These are phyloP conservation scores for Acleris literana DNA, from an alignment of 2,888 invertebrate species.

Conservation along the genomic window DNA sequence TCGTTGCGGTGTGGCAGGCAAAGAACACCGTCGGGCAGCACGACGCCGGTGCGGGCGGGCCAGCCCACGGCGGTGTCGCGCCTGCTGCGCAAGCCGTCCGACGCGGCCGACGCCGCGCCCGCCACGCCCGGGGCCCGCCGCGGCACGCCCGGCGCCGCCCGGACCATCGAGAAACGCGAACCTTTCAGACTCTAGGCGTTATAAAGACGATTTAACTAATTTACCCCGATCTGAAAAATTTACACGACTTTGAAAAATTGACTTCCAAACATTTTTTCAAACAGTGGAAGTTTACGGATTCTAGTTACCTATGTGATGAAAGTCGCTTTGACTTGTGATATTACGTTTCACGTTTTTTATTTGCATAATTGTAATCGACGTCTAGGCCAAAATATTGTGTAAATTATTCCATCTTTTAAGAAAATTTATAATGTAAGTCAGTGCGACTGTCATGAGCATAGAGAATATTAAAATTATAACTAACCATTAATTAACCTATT, in stretches of 20 bases:
- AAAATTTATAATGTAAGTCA: slow-evolving; percentile 42
- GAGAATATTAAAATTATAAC: slow-evolving; percentile 53
- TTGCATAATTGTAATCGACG: slow-evolving; percentile 46
- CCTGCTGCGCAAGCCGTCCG: slow-evolving; percentile 86
- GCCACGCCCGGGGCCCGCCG: slow-evolving; percentile 70
- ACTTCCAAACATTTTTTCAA: slow-evolving; percentile 27
- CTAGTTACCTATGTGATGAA: slow-evolving; percentile 49
- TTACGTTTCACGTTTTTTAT: slow-evolving; percentile 44
- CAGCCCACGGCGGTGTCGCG: slow-evolving; percentile 85
- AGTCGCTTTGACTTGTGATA: slow-evolving; percentile 56
- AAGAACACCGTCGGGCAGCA: slow-evolving; percentile 90
- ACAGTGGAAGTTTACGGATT: slow-evolving; percentile 30
- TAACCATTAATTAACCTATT: slow-evolving; percentile 76
- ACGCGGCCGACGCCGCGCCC: slow-evolving; percentile 86
- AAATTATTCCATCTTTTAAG: slow-evolving; percentile 39
- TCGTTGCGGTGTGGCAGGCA: slow-evolving; percentile 77
- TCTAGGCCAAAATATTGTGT: slow-evolving; percentile 47
- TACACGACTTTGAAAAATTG: slow-evolving; percentile 41
- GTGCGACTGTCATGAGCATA: slow-evolving; percentile 57
- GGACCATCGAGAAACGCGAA: slow-evolving; percentile 84
- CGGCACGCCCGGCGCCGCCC: slow-evolving; percentile 69
- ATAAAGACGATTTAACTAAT: slow-evolving; percentile 36
- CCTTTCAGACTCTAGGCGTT: slow-evolving; percentile 88
- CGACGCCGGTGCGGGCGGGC: slow-evolving; percentile 87
- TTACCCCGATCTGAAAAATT: slow-evolving; percentile 34